phyloP scores from a whole-genome alignment of 2,797 vertebrate species.

The Sylvia borin region DNA sequence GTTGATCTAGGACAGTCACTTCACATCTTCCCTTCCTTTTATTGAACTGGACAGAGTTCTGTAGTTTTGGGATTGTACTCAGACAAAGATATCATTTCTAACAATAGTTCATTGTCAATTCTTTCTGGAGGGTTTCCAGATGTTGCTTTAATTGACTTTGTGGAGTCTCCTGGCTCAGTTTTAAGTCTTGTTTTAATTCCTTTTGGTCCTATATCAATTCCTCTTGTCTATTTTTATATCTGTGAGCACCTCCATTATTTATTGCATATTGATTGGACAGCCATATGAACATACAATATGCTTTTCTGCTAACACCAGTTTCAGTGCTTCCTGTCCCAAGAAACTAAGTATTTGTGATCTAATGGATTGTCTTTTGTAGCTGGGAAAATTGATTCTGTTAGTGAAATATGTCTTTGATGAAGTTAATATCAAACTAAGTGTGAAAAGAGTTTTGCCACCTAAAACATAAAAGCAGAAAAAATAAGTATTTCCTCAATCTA shows the following conservation, averaged over 20 bases:
- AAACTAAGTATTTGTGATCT: conserved; percentile 14
- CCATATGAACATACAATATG: not conserved
- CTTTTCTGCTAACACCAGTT: not conserved
- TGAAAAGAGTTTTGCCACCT: not conserved
- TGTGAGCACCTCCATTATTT: conserved; percentile 48
- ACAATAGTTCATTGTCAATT: not conserved
- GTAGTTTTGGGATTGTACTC: not conserved
- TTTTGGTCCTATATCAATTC: conserved; percentile 32
- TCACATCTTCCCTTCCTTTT: not conserved
- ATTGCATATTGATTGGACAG: conserved; percentile 34
- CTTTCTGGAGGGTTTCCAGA: conserved; percentile 20
- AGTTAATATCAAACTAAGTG: not conserved
- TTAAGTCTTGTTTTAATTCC: conserved; percentile 41
- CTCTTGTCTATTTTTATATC: conserved; percentile 35
- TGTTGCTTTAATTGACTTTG: conserved; percentile 39
- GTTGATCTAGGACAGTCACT: not conserved
- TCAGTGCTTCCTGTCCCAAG: not conserved
- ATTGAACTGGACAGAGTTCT: not conserved
- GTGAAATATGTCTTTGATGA: not conserved
- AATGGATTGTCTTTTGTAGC: not conserved
- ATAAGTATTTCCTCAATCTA: not conserved
- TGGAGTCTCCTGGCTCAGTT: conserved; percentile 22
- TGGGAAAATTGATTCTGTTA: conserved; percentile 28
- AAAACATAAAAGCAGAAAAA: not conserved
- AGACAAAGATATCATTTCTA: not conserved